phyloP scores from a whole-genome alignment of 2,888 invertebrate species.

The Sphecodes monilicornis region DNA sequence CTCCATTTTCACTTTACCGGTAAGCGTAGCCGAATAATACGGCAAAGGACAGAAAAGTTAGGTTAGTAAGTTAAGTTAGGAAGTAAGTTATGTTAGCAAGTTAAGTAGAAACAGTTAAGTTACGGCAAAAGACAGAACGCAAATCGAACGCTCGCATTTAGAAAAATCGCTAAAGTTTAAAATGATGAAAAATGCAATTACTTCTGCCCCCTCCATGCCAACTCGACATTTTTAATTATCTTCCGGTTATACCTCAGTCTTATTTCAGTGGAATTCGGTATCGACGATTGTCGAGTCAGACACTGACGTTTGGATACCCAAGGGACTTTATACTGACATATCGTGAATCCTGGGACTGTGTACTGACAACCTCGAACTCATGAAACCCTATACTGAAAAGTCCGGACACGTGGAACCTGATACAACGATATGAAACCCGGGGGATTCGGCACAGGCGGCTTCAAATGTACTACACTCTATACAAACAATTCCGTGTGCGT shows the following conservation, averaged over 20 bases:
- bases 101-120: no score
- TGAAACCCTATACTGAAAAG: not conserved
- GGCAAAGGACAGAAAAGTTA: no score
- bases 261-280: not conserved
- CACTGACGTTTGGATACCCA: not conserved
- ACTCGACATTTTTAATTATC: not conserved
- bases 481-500: not conserved
- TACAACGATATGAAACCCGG: not conserved
- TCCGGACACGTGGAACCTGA: constrained; percentile 12
- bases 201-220: not conserved
- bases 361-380: not conserved
- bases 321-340: not conserved
- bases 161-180: no score
- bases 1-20: no score
- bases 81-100: no score
- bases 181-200: no score
- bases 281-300: not conserved
- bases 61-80: no score
- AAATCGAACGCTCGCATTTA: no score
- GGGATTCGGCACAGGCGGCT: not conserved
- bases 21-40: no score
- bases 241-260: not conserved
- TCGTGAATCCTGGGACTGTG: constrained; percentile 1
- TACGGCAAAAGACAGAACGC: no score
- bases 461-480: not conserved